These are phyloP conservation scores for Argyrosomus regius DNA, from an alignment of 2,797 vertebrate genomes.

Conservation along the genomic window DNA sequence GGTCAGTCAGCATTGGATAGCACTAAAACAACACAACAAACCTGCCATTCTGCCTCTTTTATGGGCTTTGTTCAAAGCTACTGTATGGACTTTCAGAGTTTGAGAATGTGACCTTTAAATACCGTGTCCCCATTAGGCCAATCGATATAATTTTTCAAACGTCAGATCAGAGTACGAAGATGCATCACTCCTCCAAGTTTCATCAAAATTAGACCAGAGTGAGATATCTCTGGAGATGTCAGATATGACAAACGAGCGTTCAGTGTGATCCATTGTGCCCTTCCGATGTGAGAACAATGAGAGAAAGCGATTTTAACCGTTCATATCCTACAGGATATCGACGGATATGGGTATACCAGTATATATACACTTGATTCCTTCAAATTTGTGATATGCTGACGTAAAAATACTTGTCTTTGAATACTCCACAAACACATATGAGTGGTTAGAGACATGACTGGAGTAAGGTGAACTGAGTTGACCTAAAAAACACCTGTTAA, in stretches of 20 bases:
- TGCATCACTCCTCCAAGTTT: conserved; percentile 49
- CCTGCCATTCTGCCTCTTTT: not conserved
- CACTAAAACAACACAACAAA: not conserved
- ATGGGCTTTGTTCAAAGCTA: not conserved
- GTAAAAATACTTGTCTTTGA: not conserved
- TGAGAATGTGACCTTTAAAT: conserved; percentile 64
- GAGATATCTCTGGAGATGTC: conserved; percentile 53
- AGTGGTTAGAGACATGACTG: not conserved
- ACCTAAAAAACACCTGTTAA: conserved; percentile 41
- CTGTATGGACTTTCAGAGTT: not conserved
- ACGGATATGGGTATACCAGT: too few species aligned
- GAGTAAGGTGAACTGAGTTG: conserved; percentile 10
- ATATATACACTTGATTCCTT: not conserved
- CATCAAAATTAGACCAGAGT: conserved; percentile 57
- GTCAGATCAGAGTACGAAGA: conserved; percentile 42
- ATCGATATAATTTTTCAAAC: conserved; percentile 58
- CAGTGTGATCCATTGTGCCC: conserved; percentile 7
- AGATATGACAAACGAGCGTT: conserved; percentile 38
- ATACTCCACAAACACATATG: not conserved
- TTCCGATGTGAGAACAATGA: conserved; percentile 19
- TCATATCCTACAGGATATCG: not conserved
- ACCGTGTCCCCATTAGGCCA: conserved; percentile 38
- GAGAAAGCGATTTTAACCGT: conserved; percentile 10
- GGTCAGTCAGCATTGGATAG: not conserved
- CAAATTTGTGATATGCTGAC: not conserved